Evolutionary conservation across 2,797 vertebrate genomes (phyloP), one percentile per base, ranked within the genome.

Genomic region (Poecilia gillii): DNA sequence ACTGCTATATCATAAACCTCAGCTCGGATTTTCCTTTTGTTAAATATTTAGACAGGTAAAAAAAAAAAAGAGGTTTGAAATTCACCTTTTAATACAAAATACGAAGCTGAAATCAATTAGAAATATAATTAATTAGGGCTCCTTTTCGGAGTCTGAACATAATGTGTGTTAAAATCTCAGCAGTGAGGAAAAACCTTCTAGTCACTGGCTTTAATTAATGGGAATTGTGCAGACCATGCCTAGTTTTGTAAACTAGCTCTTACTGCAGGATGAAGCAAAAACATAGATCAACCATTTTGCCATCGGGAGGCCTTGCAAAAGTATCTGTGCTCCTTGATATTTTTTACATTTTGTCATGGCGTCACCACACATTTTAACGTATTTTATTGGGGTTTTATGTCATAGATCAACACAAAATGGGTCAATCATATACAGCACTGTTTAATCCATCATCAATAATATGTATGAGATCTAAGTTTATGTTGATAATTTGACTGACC

Each of bases 1-100:
- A 95, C 91, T 81, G 80, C 74, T 59, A 89, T 92, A 91, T 88
- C 94, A 93, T 86, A 81, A 87, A 41, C 86, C 83, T 33, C 18
- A 78, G 68, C 81, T 88, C 81, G 80, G 84, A 79, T 84, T 47
- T 31, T 78, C 55, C 47, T 76, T 47, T 83, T 76, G 72, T 85
- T 87, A 83, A 83, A 90, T 87, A 88, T 92, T 90, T 90, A 82
- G 81, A 86, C 82, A 79, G 75, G 55, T n/a, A 6, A 41, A 68
- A 92, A 31, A 33, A 33, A 33, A 91, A 91, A 90, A 5, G 68
- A 82, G 66, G 47, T 45, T 79, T 75, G 36, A 86, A 74, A 84
- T 70, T 33, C 13, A 73, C 89, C 70, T 82, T 87, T 84, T 73
- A 39, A n/a, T 9, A 16, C 46, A 18, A 68, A 14, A 76, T 41